A percentile compares a stretch with the other conserved stretches of the same genome.
These are phyloP conservation scores for Pseudonaja textilis DNA, from an alignment of 2,113 vertebrate genomes.

Conservation along the genomic window DNA sequence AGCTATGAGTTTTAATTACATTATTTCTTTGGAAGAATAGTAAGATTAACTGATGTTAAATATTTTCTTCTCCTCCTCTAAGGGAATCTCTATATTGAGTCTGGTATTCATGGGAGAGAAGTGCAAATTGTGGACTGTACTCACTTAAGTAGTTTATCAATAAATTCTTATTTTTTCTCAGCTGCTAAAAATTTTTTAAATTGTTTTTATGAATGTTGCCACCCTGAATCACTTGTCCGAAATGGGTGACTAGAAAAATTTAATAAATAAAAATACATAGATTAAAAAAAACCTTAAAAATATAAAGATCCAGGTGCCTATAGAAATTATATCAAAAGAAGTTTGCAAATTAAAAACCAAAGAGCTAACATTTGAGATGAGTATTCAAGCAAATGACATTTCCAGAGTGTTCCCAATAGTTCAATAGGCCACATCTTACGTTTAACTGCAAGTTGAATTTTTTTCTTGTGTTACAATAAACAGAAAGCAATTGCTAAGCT, in stretches of 20 bases:
- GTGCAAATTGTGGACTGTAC: not conserved
- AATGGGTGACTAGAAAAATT: not conserved
- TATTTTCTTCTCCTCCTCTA: not conserved
- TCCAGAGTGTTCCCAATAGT: conserved; percentile 38
- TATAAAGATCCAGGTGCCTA: conserved; percentile 16
- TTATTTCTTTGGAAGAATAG: not conserved
- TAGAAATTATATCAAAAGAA: not conserved
- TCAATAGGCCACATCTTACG: conserved; percentile 23
- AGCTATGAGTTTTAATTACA: conserved; percentile 14
- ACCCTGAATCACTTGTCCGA: not conserved
- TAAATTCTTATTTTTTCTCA: no score
- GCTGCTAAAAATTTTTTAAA: no score
- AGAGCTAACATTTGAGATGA: conserved; percentile 42
- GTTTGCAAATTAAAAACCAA: conserved; percentile 24
- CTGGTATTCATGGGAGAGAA: not conserved
- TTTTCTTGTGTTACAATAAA: not conserved
- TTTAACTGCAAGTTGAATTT: conserved; percentile 27
- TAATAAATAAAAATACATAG: not conserved
- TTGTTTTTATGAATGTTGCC: no score
- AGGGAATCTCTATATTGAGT: not conserved
- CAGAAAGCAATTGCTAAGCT: not conserved
- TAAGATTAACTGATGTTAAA: not conserved
- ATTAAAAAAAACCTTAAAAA: conserved; percentile 28
- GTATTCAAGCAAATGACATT: conserved; percentile 36
- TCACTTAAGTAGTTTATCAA: not conserved